A percentile compares a stretch with the other conserved stretches of the same genome.
Conservation (phyloP, 2,113 vertebrate species). For the Ageneiosus marmoratus region DNA sequence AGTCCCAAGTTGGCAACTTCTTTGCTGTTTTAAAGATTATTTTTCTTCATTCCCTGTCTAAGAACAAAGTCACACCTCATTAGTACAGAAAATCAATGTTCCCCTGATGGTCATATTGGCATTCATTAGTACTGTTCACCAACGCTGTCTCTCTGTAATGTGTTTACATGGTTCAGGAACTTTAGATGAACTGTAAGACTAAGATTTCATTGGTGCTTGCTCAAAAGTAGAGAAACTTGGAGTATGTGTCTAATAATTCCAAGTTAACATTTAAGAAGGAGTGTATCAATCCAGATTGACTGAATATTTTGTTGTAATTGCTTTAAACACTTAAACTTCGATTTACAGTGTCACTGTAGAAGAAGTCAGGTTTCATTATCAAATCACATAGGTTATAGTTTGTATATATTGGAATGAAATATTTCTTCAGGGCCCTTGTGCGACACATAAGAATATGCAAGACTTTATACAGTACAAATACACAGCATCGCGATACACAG, state of each 20-base stretch:
- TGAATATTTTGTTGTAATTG: not conserved
- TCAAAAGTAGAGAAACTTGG: not conserved
- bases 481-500: too few relatives aligned
- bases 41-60: not conserved
- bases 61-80: slow-evolving; percentile 41
- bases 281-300: not conserved
- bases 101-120: not conserved
- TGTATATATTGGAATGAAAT: too few relatives aligned
- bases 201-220: slow-evolving; percentile 15
- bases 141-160: slow-evolving; percentile 3
- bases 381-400: too few relatives aligned
- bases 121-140: not conserved
- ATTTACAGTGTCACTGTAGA: not conserved
- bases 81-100: slow-evolving; percentile 29
- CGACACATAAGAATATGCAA: too few relatives aligned
- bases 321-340: not conserved
- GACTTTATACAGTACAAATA: too few relatives aligned
- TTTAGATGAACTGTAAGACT: slow-evolving; percentile 12
- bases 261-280: not conserved
- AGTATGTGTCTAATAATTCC: not conserved
- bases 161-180: not conserved
- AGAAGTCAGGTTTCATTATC: not conserved
- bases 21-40: slow-evolving; percentile 9
- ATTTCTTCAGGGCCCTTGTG: too few relatives aligned
- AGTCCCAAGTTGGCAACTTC: not conserved